phyloP scores from a whole-genome alignment of 2,888 invertebrate genomes.

The Xylota sylvarum region DNA sequence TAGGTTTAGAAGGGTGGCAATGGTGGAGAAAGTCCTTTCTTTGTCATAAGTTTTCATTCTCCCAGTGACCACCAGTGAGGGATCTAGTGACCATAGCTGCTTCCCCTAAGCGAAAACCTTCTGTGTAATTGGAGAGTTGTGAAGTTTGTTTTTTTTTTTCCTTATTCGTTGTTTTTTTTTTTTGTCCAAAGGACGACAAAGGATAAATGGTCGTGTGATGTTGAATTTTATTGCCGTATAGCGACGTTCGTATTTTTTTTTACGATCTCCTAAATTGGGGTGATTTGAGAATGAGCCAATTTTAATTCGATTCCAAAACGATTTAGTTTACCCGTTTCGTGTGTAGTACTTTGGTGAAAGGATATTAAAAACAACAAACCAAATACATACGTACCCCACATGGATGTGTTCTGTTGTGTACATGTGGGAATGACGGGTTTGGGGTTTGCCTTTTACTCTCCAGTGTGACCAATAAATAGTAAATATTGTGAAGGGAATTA shows the following conservation, averaged over 20 bases:
- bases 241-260: conserved; percentile 63
- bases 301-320: conserved; percentile 76
- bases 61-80: conserved; percentile 55
- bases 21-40: conserved; percentile 52
- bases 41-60: conserved; percentile 74
- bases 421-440: neutral
- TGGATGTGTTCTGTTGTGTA: neutral
- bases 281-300: conserved; percentile 76
- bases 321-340: conserved; percentile 72
- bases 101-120: conserved; percentile 48
- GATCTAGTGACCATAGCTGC: conserved; percentile 68
- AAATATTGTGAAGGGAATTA: conserved; percentile 14
- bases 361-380: neutral
- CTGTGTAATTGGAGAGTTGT: conserved; percentile 69
- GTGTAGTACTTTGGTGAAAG: conserved; percentile 41
- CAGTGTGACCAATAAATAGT: conserved; percentile 3
- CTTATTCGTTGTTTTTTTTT: neutral
- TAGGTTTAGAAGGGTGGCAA: conserved; percentile 26
- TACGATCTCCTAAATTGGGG: conserved; percentile 73
- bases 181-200: conserved; percentile 58
- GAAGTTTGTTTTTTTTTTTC: conserved; percentile 27
- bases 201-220: conserved; percentile 73
- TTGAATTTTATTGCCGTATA: conserved; percentile 73
- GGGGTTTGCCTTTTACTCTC: conserved; percentile 4
- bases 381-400: neutral